A percentile compares a stretch with the other conserved stretches of the same genome.
Conservation (phyloP, 2,888 invertebrate genomes). For the Athalia circularis region DNA sequence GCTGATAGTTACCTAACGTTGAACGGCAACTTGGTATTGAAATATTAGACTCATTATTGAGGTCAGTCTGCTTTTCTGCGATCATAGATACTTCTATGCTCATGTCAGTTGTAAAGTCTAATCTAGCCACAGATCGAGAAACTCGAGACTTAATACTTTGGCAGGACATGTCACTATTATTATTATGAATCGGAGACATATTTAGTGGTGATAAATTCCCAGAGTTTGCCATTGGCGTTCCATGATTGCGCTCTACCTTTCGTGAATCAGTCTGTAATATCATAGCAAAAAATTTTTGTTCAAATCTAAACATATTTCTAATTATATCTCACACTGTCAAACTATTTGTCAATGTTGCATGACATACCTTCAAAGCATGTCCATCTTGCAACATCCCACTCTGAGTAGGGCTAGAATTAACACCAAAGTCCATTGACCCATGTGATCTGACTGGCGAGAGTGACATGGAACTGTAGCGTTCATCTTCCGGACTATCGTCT, state of each 20-base stretch:
- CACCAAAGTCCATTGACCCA: slow-evolving; percentile 51
- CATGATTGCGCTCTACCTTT: slow-evolving; percentile 48
- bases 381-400: slow-evolving; percentile 67
- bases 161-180: slow-evolving; percentile 57
- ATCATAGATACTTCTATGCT: slow-evolving; percentile 59
- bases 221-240: slow-evolving; percentile 59
- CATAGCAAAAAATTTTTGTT: background rate
- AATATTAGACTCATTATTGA: slow-evolving; percentile 1
- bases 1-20: slow-evolving; percentile 23
- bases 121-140: slow-evolving; percentile 58
- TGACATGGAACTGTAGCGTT: slow-evolving; percentile 53
- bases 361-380: slow-evolving; percentile 63
- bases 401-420: slow-evolving; percentile 64
- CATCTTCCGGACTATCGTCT: slow-evolving; percentile 58
- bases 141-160: slow-evolving; percentile 61
- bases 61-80: slow-evolving; percentile 50
- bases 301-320: background rate
- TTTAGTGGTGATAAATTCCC: slow-evolving; percentile 62
- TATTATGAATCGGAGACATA: slow-evolving; percentile 66
- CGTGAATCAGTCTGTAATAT: slow-evolving; percentile 19
- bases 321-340: background rate
- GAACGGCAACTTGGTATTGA: slow-evolving; percentile 13
- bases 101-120: slow-evolving; percentile 67
- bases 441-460: slow-evolving; percentile 62
- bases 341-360: background rate